phyloP scores from a whole-genome alignment of 2,113 vertebrate genomes.

The Nesogale talazaci region DNA sequence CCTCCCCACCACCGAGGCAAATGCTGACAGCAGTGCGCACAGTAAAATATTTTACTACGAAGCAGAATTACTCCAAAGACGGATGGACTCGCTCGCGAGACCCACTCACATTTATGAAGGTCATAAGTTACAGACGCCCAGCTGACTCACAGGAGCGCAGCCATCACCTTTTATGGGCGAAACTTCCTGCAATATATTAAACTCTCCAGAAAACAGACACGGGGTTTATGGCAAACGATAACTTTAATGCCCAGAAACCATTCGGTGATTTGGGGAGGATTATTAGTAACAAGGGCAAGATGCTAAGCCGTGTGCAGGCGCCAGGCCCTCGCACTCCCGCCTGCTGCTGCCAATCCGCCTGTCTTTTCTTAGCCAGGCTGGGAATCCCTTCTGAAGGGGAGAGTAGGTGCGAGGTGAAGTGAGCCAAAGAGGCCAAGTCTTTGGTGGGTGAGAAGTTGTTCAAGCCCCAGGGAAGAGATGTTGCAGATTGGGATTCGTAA shows the following conservation, averaged over 20 bases:
- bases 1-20: slow-evolving; percentile 17
- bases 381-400: not conserved
- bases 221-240: slow-evolving; percentile 83
- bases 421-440: not conserved
- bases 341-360: rapidly evolving
- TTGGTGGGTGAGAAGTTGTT: not conserved
- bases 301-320: slow-evolving; percentile 24
- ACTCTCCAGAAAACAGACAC: slow-evolving; percentile 78
- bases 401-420: rapidly evolving
- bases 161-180: slow-evolving; percentile 85
- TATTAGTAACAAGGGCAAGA: slow-evolving; percentile 69
- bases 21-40: slow-evolving; percentile 52
- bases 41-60: slow-evolving; percentile 84
- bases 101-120: slow-evolving; percentile 87
- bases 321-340: not conserved
- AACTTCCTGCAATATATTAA: slow-evolving; percentile 86
- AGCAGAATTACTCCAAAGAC: slow-evolving; percentile 86
- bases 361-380: not conserved
- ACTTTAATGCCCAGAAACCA: slow-evolving; percentile 83
- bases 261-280: slow-evolving; percentile 75
- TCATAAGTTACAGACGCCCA: slow-evolving; percentile 82
- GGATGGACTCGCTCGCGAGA: slow-evolving; percentile 85
- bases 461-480: not conserved
- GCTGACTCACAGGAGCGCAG: slow-evolving; percentile 79
- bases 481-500: not conserved